Conservation (phyloP, 2,888 invertebrate species). For the Sarcophaga subvicina region DNA sequence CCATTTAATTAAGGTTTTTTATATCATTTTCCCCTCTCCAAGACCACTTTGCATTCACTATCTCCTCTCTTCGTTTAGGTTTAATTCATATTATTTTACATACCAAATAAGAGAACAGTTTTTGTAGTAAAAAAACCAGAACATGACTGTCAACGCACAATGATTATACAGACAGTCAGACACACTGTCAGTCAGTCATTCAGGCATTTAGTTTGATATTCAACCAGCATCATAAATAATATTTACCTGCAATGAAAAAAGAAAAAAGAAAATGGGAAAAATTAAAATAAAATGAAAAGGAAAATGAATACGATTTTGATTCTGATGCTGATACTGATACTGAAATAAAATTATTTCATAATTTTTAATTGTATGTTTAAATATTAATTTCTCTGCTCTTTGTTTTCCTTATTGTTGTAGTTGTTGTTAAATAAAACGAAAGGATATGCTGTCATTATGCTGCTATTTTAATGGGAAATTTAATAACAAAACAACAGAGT, state of each 20-base stretch:
- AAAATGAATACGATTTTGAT: conserved; percentile 6
- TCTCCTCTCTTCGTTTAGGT: no score
- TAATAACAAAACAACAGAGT: neutral
- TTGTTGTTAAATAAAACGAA: neutral
- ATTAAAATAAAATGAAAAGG: neutral
- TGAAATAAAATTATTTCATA: conserved; percentile 49
- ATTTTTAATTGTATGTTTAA: conserved; percentile 46
- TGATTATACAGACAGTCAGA: neutral
- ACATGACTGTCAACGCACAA: neutral
- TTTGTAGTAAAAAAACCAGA: neutral
- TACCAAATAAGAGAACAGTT: conserved; percentile 16
- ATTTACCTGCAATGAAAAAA: conserved; percentile 58
- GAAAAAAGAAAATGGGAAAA: neutral
- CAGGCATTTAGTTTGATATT: neutral
- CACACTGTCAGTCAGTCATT: neutral
- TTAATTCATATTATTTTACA: neutral
- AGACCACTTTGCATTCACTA: neutral
- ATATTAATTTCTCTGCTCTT: neutral
- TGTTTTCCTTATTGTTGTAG: neutral
- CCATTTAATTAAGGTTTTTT: conserved; percentile 57
- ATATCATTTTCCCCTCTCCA: neutral
- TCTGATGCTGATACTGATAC: conserved; percentile 7
- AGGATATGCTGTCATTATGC: neutral
- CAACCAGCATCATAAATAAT: conserved; percentile 15
- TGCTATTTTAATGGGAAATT: neutral